phyloP scores from a whole-genome alignment of 2,888 invertebrate species.

The Orthonychiurus folsomi region DNA sequence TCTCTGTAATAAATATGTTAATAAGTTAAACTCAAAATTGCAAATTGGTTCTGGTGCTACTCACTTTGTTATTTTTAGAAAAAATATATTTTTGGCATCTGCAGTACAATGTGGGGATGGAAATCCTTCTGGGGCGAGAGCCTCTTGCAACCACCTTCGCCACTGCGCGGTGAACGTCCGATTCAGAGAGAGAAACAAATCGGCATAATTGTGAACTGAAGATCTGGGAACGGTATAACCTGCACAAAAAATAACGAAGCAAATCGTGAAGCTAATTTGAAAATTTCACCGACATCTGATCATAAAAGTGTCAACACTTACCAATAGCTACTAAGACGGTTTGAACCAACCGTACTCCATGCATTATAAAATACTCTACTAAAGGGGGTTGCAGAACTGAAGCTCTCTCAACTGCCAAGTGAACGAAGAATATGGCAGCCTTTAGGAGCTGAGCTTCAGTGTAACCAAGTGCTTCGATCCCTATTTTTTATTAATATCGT shows the following conservation, averaged over 20 bases:
- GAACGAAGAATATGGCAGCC: conserved; percentile 29
- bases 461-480: conserved; percentile 27
- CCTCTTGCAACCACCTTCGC: conserved; percentile 34
- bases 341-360: conserved; percentile 28
- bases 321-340: conserved; percentile 34
- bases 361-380: conserved; percentile 27
- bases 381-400: conserved; percentile 23
- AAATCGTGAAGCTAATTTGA: too few species aligned
- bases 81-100: conserved; percentile 33
- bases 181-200: conserved; percentile 31
- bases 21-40: neutral
- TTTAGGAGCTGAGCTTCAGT: conserved; percentile 32
- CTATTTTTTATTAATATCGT: too few species aligned
- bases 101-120: conserved; percentile 30
- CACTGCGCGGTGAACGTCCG: conserved; percentile 29
- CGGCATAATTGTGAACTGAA: conserved; percentile 36
- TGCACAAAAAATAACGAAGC: conserved; percentile 13
- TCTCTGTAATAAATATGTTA: conserved; percentile 25
- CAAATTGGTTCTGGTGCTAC: neutral
- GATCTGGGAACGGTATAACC: conserved; percentile 34
- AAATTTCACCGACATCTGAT: neutral
- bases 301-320: too few species aligned
- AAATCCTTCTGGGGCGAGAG: conserved; percentile 30
- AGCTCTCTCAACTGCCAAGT: conserved; percentile 24
- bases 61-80: conserved; percentile 34